Percentiles rank a stretch among this genome's conserved stretches.
phyloP scores from a whole-genome alignment of 2,113 vertebrate genomes.

The Coturnix japonica region DNA sequence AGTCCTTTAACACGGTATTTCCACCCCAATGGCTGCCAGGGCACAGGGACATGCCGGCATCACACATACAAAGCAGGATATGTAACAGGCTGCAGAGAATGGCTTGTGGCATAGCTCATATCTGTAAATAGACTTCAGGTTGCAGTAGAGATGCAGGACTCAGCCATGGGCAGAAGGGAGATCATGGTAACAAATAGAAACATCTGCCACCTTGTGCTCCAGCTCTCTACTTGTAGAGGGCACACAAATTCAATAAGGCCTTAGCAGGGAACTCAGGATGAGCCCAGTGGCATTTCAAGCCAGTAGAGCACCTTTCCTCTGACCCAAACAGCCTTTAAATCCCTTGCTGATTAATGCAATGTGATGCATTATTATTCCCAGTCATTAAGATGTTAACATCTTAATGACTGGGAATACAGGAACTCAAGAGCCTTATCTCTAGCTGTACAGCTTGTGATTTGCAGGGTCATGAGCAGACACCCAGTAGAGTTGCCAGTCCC shows the following conservation, averaged over 20 bases:
- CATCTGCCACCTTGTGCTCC: background rate
- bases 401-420: background rate
- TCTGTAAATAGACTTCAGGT: background rate
- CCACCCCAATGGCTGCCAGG: background rate
- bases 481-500: rapidly evolving
- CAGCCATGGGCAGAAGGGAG: rapidly evolving
- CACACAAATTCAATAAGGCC: too few relatives aligned
- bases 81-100: rapidly evolving
- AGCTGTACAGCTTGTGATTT: background rate
- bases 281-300: background rate
- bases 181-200: background rate
- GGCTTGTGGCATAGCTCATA: background rate
- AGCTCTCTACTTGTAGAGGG: background rate
- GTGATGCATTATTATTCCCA: background rate
- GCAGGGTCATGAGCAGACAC: background rate
- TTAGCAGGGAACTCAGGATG: background rate
- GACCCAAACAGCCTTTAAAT: background rate
- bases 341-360: background rate
- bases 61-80: background rate
- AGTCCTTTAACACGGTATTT: background rate
- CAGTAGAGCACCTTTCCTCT: background rate
- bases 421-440: background rate
- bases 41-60: rapidly evolving
- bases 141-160: background rate
- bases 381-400: too few relatives aligned